Evolutionary conservation across 2,797 vertebrate genomes (phyloP), one percentile per base, ranked within the genome.

Genomic region (Tenualosa thibaudeaui): DNA sequence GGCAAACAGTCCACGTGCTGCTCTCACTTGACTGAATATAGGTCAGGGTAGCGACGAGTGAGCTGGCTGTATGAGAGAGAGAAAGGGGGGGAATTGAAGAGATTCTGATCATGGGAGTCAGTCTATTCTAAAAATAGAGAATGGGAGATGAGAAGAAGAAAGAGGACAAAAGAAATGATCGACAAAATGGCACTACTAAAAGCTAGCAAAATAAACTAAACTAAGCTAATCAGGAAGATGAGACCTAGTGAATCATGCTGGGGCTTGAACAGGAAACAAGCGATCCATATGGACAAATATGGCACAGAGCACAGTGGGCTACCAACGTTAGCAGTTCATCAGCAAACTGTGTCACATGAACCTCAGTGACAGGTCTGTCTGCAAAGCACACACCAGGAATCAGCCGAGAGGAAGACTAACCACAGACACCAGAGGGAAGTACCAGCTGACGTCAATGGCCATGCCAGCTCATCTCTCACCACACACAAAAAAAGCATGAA

Each of bases 1-100:
- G 83, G 53, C 86, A 93, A 91, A 91, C 89, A 58, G 88, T 85
- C 82, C 82, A 89, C 84, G 89, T 85, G 82, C 83, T 68, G 87
- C 86, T 84, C 87, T 86, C 40, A 19, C 82, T 82, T 24, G 22
- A 43, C 75, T 88, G 85, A 93, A 95, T 95, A 91, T 94, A 93
- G 94, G 95, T 95, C 95, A 95, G 88, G 85, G 10, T 87, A 51
- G 82, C 46, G 17, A 31, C 19, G 15, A 8, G 60, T 17, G 65
- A 53, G n/a, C 26, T 17, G 56, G 37, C 17, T 12, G 53, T 13
- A 51, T 58, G 40, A 62, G 10, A 68, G 62, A 68, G 2, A 68
- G 62, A 68, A 10, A 31, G 62, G 3, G 19, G 17, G 58, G 8
- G 17, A 8, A n/a, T n/a, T 3, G 58, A 5, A 60, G 17, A n/a